Conservation (phyloP, 2,888 invertebrate genomes). For the Lathronympha strigana region DNA sequence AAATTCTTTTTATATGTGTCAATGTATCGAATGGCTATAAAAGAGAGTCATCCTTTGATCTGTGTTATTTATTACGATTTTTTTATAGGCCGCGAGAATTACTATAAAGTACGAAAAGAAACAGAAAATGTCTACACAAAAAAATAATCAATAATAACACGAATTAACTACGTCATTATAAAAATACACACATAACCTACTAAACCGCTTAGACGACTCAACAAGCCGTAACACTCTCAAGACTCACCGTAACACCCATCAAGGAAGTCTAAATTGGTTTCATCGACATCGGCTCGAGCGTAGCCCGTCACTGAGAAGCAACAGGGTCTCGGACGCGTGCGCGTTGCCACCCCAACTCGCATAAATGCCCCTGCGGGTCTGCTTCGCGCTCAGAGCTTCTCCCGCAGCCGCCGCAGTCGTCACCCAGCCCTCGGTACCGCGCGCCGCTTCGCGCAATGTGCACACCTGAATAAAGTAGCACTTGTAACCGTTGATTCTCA, state of each 20-base stretch:
- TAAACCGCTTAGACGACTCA: neutral
- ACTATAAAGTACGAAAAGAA: too few relatives aligned
- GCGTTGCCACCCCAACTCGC: constrained; percentile 69
- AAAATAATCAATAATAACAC: neutral
- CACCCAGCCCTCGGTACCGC: constrained; percentile 52
- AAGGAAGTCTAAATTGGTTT: constrained; percentile 15
- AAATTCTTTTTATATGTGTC: too few relatives aligned
- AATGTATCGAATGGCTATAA: too few relatives aligned
- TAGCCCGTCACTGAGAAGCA: constrained; percentile 69
- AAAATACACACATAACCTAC: neutral
- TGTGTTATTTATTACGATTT: too few relatives aligned
- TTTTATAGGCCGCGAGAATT: too few relatives aligned
- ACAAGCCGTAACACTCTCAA: neutral
- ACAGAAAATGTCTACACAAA: too few relatives aligned
- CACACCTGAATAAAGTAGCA: constrained; percentile 51
- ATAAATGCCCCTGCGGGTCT: constrained; percentile 68
- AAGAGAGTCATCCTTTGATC: too few relatives aligned
- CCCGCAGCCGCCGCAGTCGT: constrained; percentile 62
- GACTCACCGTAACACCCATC: too few relatives aligned
- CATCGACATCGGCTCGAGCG: constrained; percentile 53
- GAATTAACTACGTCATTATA: neutral
- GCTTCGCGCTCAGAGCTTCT: constrained; percentile 67
- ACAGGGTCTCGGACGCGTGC: constrained; percentile 83
- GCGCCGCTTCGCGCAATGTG: constrained; percentile 57
- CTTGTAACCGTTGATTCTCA: constrained; percentile 52